phyloP scores from a whole-genome alignment of 2,888 invertebrate genomes.

The Drosophila mettleri region DNA sequence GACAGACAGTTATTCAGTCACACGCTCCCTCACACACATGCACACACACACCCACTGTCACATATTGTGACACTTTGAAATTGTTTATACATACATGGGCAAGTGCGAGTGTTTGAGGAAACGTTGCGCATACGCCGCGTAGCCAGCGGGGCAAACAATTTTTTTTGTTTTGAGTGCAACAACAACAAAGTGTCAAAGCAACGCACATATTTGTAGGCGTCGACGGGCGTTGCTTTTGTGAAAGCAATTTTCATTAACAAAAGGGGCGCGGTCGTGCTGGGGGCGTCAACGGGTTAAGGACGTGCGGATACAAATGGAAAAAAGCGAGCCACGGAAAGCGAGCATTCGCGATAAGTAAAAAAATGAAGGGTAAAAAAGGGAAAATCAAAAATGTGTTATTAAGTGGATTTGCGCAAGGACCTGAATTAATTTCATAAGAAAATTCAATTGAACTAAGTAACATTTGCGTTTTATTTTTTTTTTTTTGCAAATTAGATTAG shows the following conservation, averaged over 20 bases:
- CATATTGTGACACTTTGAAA: constrained; percentile 21
- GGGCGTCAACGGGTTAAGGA: constrained; percentile 55
- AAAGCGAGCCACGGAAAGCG: constrained; percentile 38
- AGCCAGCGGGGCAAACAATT: constrained; percentile 26
- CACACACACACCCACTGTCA: constrained; percentile 16
- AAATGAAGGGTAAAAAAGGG: constrained; percentile 10
- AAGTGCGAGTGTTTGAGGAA: constrained; percentile 31
- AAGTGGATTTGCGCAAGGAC: constrained; percentile 31
- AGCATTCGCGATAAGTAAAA: constrained; percentile 16
- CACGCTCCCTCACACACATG: constrained; percentile 7
- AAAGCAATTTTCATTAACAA: constrained; percentile 75
- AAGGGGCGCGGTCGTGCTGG: constrained; percentile 40
- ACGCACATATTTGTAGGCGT: constrained; percentile 71
- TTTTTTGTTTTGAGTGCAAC: constrained; percentile 10
- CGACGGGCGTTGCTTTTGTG: constrained; percentile 57
- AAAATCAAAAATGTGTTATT: constrained; percentile 18
- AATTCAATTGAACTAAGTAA: constrained; percentile 48
- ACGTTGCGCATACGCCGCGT: constrained; percentile 67
- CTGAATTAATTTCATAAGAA: constrained; percentile 35
- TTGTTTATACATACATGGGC: constrained; percentile 46
- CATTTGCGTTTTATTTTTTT: constrained; percentile 7
- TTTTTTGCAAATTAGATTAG: constrained; percentile 8
- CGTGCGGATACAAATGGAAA: constrained; percentile 57
- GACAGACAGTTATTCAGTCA: constrained; percentile 39
- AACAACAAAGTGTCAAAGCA: constrained; percentile 60